phyloP scores from a whole-genome alignment of 2,797 vertebrate genomes.

The Arvicola amphibius region DNA sequence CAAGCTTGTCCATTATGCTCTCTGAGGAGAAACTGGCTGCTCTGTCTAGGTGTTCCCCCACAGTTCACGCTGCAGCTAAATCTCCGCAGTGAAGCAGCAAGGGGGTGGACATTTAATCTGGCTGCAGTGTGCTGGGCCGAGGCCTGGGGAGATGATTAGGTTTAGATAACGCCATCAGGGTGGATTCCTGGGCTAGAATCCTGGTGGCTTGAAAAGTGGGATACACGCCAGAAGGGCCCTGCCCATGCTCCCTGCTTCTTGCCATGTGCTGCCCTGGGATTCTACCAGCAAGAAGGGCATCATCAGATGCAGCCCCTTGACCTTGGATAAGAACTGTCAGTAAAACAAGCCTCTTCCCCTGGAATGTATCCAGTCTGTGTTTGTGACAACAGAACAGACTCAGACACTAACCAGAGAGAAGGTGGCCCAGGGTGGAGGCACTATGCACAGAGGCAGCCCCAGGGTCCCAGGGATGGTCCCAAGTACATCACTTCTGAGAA shows the following conservation, averaged over 20 bases:
- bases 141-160: neutral
- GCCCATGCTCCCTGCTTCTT: neutral
- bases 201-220: neutral
- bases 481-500: neutral
- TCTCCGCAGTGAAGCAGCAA: neutral
- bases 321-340: neutral
- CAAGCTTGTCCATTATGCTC: neutral
- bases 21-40: neutral
- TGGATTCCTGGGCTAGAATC: neutral
- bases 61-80: neutral
- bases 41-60: neutral
- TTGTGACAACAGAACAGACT: neutral
- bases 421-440: neutral
- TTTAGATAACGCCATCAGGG: neutral
- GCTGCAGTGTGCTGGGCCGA: neutral
- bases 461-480: neutral
- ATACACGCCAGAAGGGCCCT: neutral
- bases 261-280: neutral
- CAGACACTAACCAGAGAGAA: neutral
- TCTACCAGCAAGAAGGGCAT: neutral
- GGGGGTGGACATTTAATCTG: neutral
- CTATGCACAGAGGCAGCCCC: neutral
- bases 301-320: neutral
- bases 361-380: neutral
- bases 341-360: neutral